Conservation (phyloP, 2,113 vertebrate genomes). For the Promerops cafer region DNA sequence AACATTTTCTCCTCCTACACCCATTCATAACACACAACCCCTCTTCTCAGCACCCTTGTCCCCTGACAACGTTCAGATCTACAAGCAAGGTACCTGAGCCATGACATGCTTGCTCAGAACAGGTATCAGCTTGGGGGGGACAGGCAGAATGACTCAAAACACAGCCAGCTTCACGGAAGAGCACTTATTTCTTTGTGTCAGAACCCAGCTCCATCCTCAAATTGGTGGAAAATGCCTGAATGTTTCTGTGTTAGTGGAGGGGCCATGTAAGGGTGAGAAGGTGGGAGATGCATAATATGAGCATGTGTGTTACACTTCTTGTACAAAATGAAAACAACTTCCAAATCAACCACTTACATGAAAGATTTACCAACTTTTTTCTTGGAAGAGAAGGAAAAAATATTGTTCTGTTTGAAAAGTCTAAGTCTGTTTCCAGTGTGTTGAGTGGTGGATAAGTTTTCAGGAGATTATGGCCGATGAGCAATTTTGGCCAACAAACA, state of each 20-base stretch:
- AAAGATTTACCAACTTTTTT: neutral
- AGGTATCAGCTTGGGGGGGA: neutral
- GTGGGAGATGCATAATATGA: neutral
- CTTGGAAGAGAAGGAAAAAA: neutral
- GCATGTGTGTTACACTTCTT: rapidly evolving
- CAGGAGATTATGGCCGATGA: neutral
- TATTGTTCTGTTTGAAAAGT: neutral
- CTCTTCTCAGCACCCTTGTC: neutral
- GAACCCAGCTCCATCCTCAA: neutral
- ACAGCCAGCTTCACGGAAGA: neutral
- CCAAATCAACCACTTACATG: neutral
- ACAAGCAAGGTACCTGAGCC: neutral
- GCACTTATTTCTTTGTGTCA: neutral
- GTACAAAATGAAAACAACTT: neutral
- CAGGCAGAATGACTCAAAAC: neutral
- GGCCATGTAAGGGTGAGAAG: neutral
- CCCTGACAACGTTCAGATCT: rapidly evolving
- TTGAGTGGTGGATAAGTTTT: neutral
- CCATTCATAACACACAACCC: neutral
- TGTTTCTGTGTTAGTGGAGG: neutral
- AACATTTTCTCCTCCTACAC: neutral
- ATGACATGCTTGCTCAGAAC: neutral
- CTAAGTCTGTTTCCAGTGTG: neutral
- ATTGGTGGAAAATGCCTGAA: neutral
- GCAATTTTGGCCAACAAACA: rapidly evolving